Base-by-base conservation (phyloP, 1,140 invertebrate genomes). In the Centruroides sculpturatus region DNA sequence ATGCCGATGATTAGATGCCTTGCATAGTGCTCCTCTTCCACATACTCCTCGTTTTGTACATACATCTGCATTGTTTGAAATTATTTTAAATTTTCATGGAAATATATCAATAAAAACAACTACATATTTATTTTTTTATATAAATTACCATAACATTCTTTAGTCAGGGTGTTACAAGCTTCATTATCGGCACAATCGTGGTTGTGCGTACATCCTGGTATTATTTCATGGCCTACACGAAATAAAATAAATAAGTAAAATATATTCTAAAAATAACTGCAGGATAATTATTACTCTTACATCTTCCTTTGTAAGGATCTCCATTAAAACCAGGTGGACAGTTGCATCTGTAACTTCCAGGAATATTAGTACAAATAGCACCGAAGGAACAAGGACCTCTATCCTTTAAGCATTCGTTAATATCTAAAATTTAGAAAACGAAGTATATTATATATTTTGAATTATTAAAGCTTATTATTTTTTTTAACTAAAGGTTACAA, bases 131-230 rank as follows among this genome's bases (percentile, higher is more conserved):
- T 51, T 12, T 34, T n/a, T 51, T n/a, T 51, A 34, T 23, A 53
- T 34, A 36, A 53, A 51, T 11, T 64, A 67, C 64, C 66, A 52
- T 68, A 69, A 58, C 91, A 93, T 5, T 89, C 81, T 65, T 86
- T 79, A 69, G 90, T 92, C 3, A 89, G 73, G 56, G 86, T 77
- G 67, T 93, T 88, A 70, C 89, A 93, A 35, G 85, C 81, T 73
- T 92, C 87, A 61, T 87, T 81, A 70, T 87, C 82, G 6, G 85
- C 84, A 68, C 91, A 94, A 66, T 93, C 89, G 69, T 91, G 87
- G 69, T 93, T 89, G 68, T 88, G 89, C 66, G 87, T 85, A 68
- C 91, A 93, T 47, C 85, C 80, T 0, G 59, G 59, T 5, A 62
- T 23, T 10, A 59, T 56, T 58, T 56, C 54, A 35, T 56, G 57